These are phyloP conservation scores for Adelosebastes latens DNA, from an alignment of 2,797 vertebrate genomes.

Conservation along the genomic window DNA sequence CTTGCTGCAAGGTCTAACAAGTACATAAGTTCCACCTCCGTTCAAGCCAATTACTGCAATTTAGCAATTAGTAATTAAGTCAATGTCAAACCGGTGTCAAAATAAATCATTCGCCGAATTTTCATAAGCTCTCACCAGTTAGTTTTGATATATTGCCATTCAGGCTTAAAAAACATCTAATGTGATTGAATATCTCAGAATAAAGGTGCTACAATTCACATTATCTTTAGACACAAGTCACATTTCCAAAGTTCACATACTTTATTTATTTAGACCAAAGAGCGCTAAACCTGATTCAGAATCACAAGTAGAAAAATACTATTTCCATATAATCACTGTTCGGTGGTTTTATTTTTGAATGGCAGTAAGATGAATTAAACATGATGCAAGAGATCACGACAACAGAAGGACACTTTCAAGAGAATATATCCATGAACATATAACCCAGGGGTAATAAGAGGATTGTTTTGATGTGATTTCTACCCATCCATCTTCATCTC, in stretches of 20 bases:
- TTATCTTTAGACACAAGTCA: not conserved
- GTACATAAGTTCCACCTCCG: not conserved
- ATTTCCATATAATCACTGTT: not conserved
- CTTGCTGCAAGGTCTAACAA: too few relatives aligned
- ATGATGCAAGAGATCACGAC: not conserved
- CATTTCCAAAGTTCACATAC: slow-evolving; percentile 5
- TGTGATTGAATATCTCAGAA: not conserved
- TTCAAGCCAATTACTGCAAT: not conserved
- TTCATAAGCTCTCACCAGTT: not conserved
- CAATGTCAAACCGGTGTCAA: not conserved
- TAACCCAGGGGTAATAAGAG: not conserved
- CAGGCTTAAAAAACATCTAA: not conserved
- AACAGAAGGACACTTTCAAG: slow-evolving; percentile 16
- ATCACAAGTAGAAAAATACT: slow-evolving; percentile 44
- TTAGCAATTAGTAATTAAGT: too few relatives aligned
- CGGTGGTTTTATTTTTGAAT: not conserved
- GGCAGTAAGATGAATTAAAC: not conserved
- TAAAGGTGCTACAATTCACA: not conserved
- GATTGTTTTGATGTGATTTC: not conserved
- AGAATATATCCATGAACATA: not conserved
- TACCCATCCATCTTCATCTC: not conserved
- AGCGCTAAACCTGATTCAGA: not conserved
- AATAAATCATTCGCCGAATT: not conserved
- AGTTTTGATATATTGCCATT: not conserved
- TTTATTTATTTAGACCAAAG: slow-evolving; percentile 55